phyloP scores from a whole-genome alignment of 2,888 invertebrate genomes.

The Hololepta plana region DNA sequence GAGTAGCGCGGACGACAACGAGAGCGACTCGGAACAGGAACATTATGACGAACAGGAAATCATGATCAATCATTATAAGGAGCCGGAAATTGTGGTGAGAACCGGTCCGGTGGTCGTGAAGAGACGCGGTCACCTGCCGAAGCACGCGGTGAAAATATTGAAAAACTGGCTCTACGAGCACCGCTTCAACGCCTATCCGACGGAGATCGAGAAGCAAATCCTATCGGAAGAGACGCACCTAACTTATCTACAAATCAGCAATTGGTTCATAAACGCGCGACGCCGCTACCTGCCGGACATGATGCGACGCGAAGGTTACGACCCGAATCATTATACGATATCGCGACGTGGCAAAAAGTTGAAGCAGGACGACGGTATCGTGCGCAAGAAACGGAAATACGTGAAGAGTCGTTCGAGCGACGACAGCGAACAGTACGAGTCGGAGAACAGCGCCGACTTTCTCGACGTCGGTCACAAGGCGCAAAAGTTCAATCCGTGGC shows the following conservation, averaged over 20 bases:
- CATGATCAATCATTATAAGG: slow-evolving; percentile 11
- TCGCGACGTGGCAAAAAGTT: slow-evolving; percentile 20
- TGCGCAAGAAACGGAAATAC: slow-evolving; percentile 16
- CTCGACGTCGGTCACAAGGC: neutral
- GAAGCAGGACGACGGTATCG: slow-evolving; percentile 16
- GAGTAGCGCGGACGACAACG: slow-evolving; percentile 13
- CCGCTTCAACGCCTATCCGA: slow-evolving; percentile 26
- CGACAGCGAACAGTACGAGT: slow-evolving; percentile 19
- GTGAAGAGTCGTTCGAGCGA: slow-evolving; percentile 14
- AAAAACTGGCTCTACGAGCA: slow-evolving; percentile 28
- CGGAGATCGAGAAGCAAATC: slow-evolving; percentile 26
- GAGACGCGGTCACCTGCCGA: slow-evolving; percentile 23
- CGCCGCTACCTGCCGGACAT: slow-evolving; percentile 25
- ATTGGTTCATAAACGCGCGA: slow-evolving; percentile 27
- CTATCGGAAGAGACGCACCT: slow-evolving; percentile 25
- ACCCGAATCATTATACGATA: slow-evolving; percentile 26
- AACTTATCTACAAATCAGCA: slow-evolving; percentile 26
- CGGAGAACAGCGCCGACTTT: too few relatives aligned
- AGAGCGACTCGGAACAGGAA: slow-evolving; percentile 13
- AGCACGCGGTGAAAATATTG: slow-evolving; percentile 24
- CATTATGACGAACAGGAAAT: slow-evolving; percentile 14
- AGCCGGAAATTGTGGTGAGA: slow-evolving; percentile 9
- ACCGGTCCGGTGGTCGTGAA: slow-evolving; percentile 5
- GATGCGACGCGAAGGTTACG: slow-evolving; percentile 26
- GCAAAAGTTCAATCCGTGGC: slow-evolving; percentile 23